Evolutionary conservation across 1,140 invertebrate species (phyloP).

Genomic region (Mizuhopecten yessoensis): DNA sequence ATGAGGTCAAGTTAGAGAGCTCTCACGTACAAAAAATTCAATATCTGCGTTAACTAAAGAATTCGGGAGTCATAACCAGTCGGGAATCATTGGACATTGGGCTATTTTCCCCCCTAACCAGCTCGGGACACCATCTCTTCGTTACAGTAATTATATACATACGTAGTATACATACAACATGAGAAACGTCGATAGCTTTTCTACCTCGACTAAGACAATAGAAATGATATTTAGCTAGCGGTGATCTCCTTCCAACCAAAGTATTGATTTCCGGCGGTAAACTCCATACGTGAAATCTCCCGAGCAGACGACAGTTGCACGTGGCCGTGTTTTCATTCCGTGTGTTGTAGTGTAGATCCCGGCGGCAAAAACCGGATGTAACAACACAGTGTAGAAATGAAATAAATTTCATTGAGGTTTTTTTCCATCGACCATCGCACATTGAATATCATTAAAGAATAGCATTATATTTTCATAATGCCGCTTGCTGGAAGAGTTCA

Average conservation of each 20-base stretch:
- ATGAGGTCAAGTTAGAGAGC: neutral
- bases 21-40: neutral
- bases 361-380: neutral
- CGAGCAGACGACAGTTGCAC: constrained; percentile 16
- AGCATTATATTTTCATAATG: constrained; percentile 19
- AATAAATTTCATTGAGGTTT: constrained; percentile 18
- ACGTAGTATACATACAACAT: neutral
- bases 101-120: neutral
- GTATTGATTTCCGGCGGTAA: constrained; percentile 32
- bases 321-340: neutral
- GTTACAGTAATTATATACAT: constrained; percentile 3
- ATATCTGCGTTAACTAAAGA: neutral
- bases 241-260: constrained; percentile 24
- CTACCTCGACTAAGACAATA: constrained; percentile 7
- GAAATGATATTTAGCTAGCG: constrained; percentile 38
- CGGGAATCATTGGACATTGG: neutral
- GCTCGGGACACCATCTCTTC: neutral
- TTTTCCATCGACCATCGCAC: neutral
- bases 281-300: constrained; percentile 30
- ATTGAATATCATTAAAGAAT: neutral
- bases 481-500: neutral
- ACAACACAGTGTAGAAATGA: constrained; percentile 6
- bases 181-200: constrained; percentile 15
- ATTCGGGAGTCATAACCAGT: neutral
- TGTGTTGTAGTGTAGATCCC: constrained; percentile 21